Evolutionary conservation across 1,140 invertebrate genomes (phyloP), one percentile per base, ranked within the genome.

Genomic region (Zaprionus tsacasi): DNA sequence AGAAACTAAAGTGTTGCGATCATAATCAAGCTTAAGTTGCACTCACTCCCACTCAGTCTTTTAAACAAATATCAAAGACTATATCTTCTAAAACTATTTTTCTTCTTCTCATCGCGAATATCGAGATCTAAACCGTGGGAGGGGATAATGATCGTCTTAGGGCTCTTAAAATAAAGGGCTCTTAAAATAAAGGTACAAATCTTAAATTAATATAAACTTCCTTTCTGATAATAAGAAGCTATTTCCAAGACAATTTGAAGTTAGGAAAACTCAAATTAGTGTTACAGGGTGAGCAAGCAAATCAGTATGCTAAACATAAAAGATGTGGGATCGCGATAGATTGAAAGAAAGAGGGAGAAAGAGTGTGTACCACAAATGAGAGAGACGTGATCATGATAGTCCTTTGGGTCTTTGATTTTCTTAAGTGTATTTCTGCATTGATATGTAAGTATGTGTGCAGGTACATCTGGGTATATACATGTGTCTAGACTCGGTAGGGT

Each of bases 401-500:
- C 40, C 40, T 45, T 45, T 6, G 40, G 6, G n/a, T 45, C 40
- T 45, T 15, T 0, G 40, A 45, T 45, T 45, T 15, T 8, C 40
- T 15, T 8, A 45, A 45, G n/a, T 45, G 40, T 45, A 45, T 45
- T 15, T 2, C 40, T 45, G n/a, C 0, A 15, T 45, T 3, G 7
- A 7, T 45, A 1, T 45, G n/a, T 15, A 3, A 15, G 1, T 38
- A 38, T 45, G 40, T 45, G 7, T 45, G 13, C n/a, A 30, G 27
- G 40, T 15, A 35, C 27, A 30, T 30, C 3, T 35, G 33, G 33
- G n/a, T 8, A 15, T 3, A 15, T 45, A 2, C 40, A 45, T 45
- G 40, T 78, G 77, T 75, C 63, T 81, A 60, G 43, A 64, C 79
- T 57, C 58, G 12, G 27, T 35, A 69, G 45, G 78, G 68, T 48